Conservation (phyloP, 92 coral and sea anemone genomes). For the Zoanthus gigantus region DNA sequence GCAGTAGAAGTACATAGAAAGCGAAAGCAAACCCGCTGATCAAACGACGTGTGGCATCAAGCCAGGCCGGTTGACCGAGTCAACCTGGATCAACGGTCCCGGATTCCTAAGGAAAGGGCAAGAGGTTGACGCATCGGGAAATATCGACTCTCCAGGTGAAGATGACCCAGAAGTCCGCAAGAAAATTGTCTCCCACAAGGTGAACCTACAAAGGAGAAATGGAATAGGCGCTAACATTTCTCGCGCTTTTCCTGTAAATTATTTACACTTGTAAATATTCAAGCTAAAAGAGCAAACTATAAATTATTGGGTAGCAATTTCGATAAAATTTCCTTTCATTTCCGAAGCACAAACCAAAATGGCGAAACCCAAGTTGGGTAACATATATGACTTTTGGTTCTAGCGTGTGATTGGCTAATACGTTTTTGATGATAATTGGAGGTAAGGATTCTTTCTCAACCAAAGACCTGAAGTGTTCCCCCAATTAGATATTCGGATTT, state of each 20-base stretch:
- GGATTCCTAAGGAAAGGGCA: conserved; percentile 31
- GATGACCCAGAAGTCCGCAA: conserved; percentile 64
- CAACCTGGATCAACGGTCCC: conserved; percentile 57
- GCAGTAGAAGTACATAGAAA: conserved; percentile 54
- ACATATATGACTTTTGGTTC: not conserved
- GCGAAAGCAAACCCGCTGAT: conserved; percentile 54
- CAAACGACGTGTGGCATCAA: conserved; percentile 55
- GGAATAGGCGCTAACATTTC: conserved; percentile 33
- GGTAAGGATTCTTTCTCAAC: no score
- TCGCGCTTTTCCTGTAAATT: not conserved
- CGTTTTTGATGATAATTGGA: not conserved
- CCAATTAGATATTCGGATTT: no score
- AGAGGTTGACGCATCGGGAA: not conserved
- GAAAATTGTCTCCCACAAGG: conserved; percentile 20
- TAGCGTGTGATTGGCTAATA: no score
- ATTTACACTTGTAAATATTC: not conserved
- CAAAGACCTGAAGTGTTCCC: no score
- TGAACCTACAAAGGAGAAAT: not conserved
- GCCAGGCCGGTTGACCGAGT: conserved; percentile 18
- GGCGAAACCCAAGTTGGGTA: not conserved
- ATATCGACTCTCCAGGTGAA: conserved; percentile 12
- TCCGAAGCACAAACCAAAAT: not conserved
- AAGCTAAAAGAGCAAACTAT: not conserved
- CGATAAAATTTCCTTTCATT: not conserved
- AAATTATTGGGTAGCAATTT: no score